Evolutionary conservation across 2,113 vertebrate species (phyloP), one percentile per base, ranked within the genome.

Genomic region (Tonatia bakeri): DNA sequence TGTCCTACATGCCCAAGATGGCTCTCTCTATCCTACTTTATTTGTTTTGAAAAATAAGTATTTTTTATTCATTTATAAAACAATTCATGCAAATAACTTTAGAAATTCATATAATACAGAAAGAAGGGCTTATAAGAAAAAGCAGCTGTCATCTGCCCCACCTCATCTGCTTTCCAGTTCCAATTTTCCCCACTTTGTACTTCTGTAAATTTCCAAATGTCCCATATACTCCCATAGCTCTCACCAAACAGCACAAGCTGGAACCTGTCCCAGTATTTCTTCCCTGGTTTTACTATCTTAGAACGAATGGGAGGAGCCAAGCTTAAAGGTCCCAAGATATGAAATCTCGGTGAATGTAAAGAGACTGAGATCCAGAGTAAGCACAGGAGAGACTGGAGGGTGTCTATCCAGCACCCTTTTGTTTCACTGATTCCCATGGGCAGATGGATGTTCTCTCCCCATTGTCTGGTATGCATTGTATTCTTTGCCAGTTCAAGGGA

Each of bases 1-100:
- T 31, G 38, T 52, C 28, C 38, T 26, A 40, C 26, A 5, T 54
- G 72, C 20, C 76, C 8, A 11, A 40, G 64, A 80, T 47, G 59
- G 45, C 47, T 67, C 24, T 52, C 50, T 72, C 65, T n/a, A 72
- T 73, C 64, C 56, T 54, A 76, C 24, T 75, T 45, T 54, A 28
- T 40, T 59, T 92, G 40, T 91, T 96, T 76, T 64, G 52, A 72
- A 76, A 88, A 73, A 33, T 3, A 56, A 52, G 67, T n/a, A 75
- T 75, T 88, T 88, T 87, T 94, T 86, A 77, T 69, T 91, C 82
- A n/a, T 19, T 93, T 91, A 88, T 79, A 87, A 95, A 95, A 15
- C 54, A 95, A 94, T 61, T 15, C 75, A 87, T 76, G 26, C 6
- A 83, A 20, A 67, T 67, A 87, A 90, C 75, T 89, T 94, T 85